Percentiles rank a stretch among this genome's conserved stretches.
Conservation (phyloP, 1,140 invertebrate species). For the Hyposmocoma kahamanoa region DNA sequence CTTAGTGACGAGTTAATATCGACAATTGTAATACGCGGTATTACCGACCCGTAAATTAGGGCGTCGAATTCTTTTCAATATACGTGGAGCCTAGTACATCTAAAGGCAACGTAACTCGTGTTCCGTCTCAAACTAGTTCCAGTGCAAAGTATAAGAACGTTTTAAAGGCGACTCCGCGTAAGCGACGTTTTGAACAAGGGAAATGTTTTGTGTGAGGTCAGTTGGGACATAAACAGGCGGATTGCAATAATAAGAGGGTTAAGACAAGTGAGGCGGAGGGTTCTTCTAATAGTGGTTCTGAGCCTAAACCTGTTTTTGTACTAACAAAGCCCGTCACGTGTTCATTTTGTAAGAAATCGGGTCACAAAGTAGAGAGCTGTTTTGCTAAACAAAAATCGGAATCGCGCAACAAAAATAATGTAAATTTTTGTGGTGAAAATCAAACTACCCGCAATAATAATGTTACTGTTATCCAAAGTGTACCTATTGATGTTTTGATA, state of each 20-base stretch:
- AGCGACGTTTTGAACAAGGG: neutral
- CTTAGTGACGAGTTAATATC: constrained; percentile 1
- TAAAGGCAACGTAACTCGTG: neutral
- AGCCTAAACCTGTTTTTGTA: neutral
- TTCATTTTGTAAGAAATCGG: constrained; percentile 8
- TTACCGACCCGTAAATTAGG: neutral
- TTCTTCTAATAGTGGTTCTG: neutral
- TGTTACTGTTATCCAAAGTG: neutral
- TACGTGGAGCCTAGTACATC: neutral
- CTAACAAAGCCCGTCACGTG: constrained; percentile 3
- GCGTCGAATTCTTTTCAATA: constrained; percentile 4
- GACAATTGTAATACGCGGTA: constrained; percentile 2
- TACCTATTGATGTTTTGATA: constrained; percentile 4
- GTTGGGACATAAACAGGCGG: neutral
- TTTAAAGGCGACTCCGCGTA: neutral
- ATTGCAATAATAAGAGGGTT: neutral
- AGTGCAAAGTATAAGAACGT: neutral
- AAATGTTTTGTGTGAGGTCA: constrained; percentile 5
- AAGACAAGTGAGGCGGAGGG: neutral
- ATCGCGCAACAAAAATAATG: constrained; percentile 5
- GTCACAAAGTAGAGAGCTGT: constrained; percentile 8
- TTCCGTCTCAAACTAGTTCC: neutral
- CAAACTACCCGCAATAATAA: neutral
- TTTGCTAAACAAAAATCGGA: constrained; percentile 11
- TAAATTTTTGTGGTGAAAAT: constrained; percentile 11